Percentiles rank a stretch among this genome's conserved stretches.
Conservation (phyloP, 2,888 invertebrate genomes). For the Rhamphomyia laevipes region DNA sequence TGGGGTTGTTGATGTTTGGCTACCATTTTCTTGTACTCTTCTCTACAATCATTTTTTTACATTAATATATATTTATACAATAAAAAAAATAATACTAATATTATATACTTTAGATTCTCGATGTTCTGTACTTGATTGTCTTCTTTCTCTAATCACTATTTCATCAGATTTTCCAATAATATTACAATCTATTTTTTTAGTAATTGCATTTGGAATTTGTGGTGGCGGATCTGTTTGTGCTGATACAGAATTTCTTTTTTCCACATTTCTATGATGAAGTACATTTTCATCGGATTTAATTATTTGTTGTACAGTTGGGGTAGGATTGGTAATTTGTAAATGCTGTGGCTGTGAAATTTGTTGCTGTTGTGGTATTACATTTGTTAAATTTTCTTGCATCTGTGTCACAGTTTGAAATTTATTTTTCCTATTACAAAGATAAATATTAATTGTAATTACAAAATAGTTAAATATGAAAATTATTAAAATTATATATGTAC, state of each 20-base stretch:
- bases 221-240: conserved; percentile 32
- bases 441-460: neutral
- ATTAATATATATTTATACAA: no score
- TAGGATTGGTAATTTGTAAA: neutral
- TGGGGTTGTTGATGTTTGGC: conserved; percentile 30
- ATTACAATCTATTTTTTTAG: conserved; percentile 25
- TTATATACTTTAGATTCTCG: conserved; percentile 4
- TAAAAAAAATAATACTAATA: neutral
- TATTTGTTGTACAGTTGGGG: conserved; percentile 12
- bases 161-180: conserved; percentile 25
- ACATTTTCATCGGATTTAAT: conserved; percentile 12
- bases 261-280: conserved; percentile 16
- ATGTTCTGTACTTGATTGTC: conserved; percentile 24
- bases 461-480: neutral
- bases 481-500: no score
- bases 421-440: conserved; percentile 3
- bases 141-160: conserved; percentile 24
- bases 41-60: neutral
- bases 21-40: conserved; percentile 26
- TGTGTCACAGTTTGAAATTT: conserved; percentile 8
- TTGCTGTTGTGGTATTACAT: conserved; percentile 17
- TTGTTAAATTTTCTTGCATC: conserved; percentile 6
- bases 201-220: conserved; percentile 24
- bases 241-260: conserved; percentile 35
- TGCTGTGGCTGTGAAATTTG: conserved; percentile 26